Conservation (phyloP, 1,140 invertebrate genomes). For the Melipona quadrifasciata region DNA sequence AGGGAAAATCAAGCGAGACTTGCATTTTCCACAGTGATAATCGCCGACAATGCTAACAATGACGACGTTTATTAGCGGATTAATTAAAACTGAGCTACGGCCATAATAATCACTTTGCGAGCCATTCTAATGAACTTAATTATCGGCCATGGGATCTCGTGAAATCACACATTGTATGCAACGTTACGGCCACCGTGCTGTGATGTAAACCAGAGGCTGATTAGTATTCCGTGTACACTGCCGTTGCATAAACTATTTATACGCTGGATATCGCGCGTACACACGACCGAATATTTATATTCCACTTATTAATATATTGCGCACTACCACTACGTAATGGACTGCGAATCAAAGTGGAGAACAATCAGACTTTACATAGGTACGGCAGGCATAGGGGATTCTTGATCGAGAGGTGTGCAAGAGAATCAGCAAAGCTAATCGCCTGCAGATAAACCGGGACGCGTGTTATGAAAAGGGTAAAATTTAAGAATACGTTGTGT, state of each 20-base stretch:
- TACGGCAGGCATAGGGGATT: neutral
- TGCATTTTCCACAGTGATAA: conserved; percentile 36
- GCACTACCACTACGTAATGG: conserved; percentile 5
- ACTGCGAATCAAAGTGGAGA: conserved; percentile 34
- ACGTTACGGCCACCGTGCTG: conserved; percentile 24
- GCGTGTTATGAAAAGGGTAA: neutral
- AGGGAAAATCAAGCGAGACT: neutral
- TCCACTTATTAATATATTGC: conserved; percentile 37
- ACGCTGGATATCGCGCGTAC: conserved; percentile 1
- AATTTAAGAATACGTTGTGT: neutral
- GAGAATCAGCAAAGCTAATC: conserved; percentile 18
- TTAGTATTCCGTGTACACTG: conserved; percentile 56
- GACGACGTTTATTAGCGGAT: conserved; percentile 50
- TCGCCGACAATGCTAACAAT: conserved; percentile 8
- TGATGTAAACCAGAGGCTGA: conserved; percentile 62
- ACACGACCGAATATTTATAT: conserved; percentile 38
- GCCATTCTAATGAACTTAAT: conserved; percentile 62
- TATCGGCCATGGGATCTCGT: conserved; percentile 57
- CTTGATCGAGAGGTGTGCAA: conserved; percentile 6
- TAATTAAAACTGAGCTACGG: conserved; percentile 58
- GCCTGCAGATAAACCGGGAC: conserved; percentile 13
- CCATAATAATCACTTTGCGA: conserved; percentile 55
- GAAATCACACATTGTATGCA: conserved; percentile 56
- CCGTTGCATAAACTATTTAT: conserved; percentile 25
- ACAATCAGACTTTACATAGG: conserved; percentile 3